Evolutionary conservation across 2,888 invertebrate species (phyloP).

Genomic region (Ornithoptera priamus): DNA sequence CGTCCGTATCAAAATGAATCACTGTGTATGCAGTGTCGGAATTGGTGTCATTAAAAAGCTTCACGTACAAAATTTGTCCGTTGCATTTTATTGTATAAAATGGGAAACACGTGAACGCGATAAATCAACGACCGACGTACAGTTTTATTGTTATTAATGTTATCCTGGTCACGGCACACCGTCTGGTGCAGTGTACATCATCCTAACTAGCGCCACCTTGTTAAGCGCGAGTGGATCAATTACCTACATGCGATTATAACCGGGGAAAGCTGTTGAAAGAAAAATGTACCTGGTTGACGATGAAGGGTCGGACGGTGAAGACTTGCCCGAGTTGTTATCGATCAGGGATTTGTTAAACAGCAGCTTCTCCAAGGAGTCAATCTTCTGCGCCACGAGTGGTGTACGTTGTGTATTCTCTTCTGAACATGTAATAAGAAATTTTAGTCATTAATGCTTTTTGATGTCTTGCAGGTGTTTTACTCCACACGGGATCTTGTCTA

Average conservation of each 20-base stretch:
- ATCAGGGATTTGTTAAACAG: conserved; percentile 83
- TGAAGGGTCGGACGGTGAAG: conserved; percentile 66
- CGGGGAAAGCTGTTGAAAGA: too few species aligned
- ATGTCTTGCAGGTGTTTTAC: too few species aligned
- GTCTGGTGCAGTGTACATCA: too few species aligned
- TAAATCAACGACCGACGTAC: neutral
- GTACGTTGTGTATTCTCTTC: conserved; percentile 80
- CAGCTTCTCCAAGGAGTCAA: conserved; percentile 87
- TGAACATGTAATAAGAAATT: conserved; percentile 35
- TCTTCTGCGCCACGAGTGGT: conserved; percentile 85
- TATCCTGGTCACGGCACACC: too few species aligned
- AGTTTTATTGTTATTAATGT: neutral
- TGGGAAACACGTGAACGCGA: neutral
- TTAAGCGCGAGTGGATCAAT: too few species aligned
- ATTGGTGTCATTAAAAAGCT: conserved; percentile 15
- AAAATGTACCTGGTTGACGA: conserved; percentile 61
- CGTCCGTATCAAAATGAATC: conserved; percentile 5
- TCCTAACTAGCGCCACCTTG: too few species aligned
- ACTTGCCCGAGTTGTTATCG: conserved; percentile 67
- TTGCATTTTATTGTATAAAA: neutral
- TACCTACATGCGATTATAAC: too few species aligned
- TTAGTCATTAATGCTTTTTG: too few species aligned
- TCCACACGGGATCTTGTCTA: too few species aligned
- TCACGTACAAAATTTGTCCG: conserved; percentile 3
- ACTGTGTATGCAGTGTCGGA: conserved; percentile 9